Evolutionary conservation across 2,797 vertebrate genomes (phyloP).

Genomic region (Lacerta agilis): DNA sequence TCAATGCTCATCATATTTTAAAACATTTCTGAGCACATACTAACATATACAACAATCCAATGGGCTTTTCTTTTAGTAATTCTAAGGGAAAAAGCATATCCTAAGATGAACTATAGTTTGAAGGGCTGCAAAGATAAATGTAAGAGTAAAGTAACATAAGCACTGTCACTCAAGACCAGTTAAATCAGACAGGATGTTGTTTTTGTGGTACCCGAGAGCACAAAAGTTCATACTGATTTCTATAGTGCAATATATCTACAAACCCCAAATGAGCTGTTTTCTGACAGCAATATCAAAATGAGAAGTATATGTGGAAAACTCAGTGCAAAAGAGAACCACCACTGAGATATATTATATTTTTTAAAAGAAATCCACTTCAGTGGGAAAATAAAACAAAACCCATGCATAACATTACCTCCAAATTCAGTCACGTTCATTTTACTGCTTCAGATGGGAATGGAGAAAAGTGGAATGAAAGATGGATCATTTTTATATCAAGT

Average conservation of each 20-base stretch:
- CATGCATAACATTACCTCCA: slow-evolving; percentile 1
- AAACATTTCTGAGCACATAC: not conserved
- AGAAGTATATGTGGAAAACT: not conserved
- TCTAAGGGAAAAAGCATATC: not conserved
- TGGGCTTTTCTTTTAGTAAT: not conserved
- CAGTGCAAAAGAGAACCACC: not conserved
- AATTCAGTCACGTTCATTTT: not conserved
- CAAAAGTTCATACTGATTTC: slow-evolving; percentile 4
- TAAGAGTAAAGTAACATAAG: slow-evolving; percentile 4
- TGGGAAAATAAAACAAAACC: slow-evolving; percentile 16
- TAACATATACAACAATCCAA: not conserved
- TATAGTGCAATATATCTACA: slow-evolving; percentile 1
- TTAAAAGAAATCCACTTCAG: not conserved
- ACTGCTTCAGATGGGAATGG: not conserved
- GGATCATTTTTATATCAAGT: not conserved
- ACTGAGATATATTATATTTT: not conserved
- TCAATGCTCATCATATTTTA: not conserved
- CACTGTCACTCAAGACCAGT: not conserved
- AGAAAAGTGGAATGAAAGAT: not conserved
- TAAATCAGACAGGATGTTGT: slow-evolving; percentile 8
- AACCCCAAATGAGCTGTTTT: slow-evolving; percentile 7
- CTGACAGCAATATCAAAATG: not conserved
- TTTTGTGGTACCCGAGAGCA: slow-evolving; percentile 10
- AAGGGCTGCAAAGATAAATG: slow-evolving; percentile 27
- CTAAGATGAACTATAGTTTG: not conserved